phyloP scores from a whole-genome alignment of 92 coral and sea anemone species.

The Porites divaricata region DNA sequence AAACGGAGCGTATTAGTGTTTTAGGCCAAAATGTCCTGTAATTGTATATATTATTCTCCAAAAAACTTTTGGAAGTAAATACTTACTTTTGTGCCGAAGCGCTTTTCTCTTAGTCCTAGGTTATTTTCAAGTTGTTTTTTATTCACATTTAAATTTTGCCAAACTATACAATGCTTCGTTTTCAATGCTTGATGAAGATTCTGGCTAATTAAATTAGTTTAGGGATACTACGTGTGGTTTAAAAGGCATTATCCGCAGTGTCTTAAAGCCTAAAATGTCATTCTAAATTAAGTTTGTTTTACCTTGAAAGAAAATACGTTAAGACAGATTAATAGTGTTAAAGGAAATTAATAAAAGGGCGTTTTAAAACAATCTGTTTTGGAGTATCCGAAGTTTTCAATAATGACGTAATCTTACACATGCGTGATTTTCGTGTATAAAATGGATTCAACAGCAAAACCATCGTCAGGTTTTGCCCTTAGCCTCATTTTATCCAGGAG shows the following conservation, averaged over 20 bases:
- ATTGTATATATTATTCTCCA: too few species aligned
- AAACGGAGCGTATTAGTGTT: too few species aligned
- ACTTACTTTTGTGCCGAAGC: too few species aligned
- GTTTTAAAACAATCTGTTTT: constrained; percentile 18
- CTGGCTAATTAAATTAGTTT: not conserved
- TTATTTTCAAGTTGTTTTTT: not conserved
- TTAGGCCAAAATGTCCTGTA: too few species aligned
- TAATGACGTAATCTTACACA: not conserved
- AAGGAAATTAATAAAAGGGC: constrained; percentile 26
- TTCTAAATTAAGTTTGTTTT: constrained; percentile 19
- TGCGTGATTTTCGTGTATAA: not conserved
- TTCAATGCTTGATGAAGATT: not conserved
- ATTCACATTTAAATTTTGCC: not conserved
- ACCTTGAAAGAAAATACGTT: not conserved
- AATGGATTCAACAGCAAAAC: not conserved
- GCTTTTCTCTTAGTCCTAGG: too few species aligned
- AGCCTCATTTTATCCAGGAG: too few species aligned
- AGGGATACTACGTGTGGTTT: not conserved
- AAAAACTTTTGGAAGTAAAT: too few species aligned
- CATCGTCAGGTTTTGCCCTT: too few species aligned
- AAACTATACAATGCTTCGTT: not conserved
- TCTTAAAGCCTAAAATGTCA: not conserved
- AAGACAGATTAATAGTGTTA: not conserved
- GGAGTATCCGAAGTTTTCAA: constrained; percentile 5
- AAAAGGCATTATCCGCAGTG: constrained; percentile 4